Conservation (phyloP, 2,797 vertebrate species). For the Austrolebias charrua region DNA sequence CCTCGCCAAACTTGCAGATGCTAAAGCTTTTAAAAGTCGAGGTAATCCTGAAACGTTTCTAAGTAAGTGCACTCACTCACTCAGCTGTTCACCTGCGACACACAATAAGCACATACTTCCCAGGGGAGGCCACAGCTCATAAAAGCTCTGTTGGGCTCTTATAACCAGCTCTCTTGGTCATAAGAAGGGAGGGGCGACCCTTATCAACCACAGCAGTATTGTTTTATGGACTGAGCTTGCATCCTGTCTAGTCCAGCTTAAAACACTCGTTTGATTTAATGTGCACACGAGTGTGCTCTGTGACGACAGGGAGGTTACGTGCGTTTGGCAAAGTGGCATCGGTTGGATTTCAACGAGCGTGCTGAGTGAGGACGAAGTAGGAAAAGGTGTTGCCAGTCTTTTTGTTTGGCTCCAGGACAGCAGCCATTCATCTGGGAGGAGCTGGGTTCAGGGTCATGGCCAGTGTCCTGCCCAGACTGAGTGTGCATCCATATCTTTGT, state of each 20-base stretch:
- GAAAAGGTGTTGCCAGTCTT: slow-evolving; percentile 51
- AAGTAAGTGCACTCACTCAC: not conserved
- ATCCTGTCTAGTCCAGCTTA: slow-evolving; percentile 42
- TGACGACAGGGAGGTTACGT: slow-evolving; percentile 22
- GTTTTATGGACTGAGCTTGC: slow-evolving; percentile 47
- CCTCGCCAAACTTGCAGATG: not conserved
- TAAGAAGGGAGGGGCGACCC: slow-evolving; percentile 50
- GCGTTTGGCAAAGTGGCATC: slow-evolving; percentile 28
- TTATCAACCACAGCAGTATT: slow-evolving; percentile 54
- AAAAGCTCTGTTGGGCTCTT: slow-evolving; percentile 49
- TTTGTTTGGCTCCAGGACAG: slow-evolving; percentile 38
- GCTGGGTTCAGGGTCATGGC: slow-evolving; percentile 56
- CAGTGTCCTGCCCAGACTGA: slow-evolving; percentile 17
- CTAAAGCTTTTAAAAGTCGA: not conserved
- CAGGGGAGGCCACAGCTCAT: slow-evolving; percentile 43
- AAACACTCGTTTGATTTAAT: slow-evolving; percentile 25
- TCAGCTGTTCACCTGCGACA: slow-evolving; percentile 32
- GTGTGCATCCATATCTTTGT: not conserved
- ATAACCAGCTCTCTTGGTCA: slow-evolving; percentile 36
- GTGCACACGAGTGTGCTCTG: slow-evolving; percentile 24
- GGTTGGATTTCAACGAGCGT: slow-evolving; percentile 27
- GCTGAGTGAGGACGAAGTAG: slow-evolving; percentile 46
- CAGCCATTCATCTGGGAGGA: slow-evolving; percentile 52
- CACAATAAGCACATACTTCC: slow-evolving; percentile 42
- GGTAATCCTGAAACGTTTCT: not conserved